These are phyloP conservation scores for Nautilus pompilius DNA, from an alignment of 1,140 invertebrate genomes.

Conservation along the genomic window DNA sequence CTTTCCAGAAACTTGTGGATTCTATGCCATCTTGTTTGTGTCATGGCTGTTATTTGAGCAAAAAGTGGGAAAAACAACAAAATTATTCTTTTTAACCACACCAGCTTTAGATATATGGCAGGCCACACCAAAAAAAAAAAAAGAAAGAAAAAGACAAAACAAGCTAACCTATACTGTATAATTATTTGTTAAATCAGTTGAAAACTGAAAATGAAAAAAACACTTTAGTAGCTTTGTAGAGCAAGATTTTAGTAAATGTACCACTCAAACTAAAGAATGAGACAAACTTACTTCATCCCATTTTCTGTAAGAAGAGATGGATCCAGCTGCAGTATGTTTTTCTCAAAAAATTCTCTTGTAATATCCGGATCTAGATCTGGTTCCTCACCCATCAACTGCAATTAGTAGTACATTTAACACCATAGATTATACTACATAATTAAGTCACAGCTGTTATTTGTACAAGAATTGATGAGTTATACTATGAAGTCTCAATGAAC, in stretches of 20 bases:
- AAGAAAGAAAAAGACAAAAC: background rate
- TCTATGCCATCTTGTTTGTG: no score
- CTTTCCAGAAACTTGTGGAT: no score
- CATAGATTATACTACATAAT: no score
- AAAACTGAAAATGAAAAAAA: background rate
- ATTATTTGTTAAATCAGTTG: background rate
- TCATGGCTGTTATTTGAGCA: no score
- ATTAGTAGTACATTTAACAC: no score
- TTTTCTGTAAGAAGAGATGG: slow-evolving; percentile 88
- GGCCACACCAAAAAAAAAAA: no score
- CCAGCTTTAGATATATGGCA: no score
- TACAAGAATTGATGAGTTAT: no score
- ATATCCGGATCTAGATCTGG: slow-evolving; percentile 95
- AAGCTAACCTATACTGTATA: background rate
- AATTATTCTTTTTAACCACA: no score
- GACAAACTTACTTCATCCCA: slow-evolving; percentile 77
- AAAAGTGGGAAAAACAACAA: no score
- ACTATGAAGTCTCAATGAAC: no score
- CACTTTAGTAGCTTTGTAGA: background rate
- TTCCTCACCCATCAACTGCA: slow-evolving; percentile 87
- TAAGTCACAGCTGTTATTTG: no score
- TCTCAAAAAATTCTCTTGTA: slow-evolving; percentile 94
- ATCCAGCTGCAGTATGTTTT: slow-evolving; percentile 89
- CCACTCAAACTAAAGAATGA: background rate
- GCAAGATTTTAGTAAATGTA: background rate